Evolutionary conservation across 2,797 vertebrate species (phyloP), one percentile per base, ranked within the genome.

Genomic region (Pachyuromys duprasi): DNA sequence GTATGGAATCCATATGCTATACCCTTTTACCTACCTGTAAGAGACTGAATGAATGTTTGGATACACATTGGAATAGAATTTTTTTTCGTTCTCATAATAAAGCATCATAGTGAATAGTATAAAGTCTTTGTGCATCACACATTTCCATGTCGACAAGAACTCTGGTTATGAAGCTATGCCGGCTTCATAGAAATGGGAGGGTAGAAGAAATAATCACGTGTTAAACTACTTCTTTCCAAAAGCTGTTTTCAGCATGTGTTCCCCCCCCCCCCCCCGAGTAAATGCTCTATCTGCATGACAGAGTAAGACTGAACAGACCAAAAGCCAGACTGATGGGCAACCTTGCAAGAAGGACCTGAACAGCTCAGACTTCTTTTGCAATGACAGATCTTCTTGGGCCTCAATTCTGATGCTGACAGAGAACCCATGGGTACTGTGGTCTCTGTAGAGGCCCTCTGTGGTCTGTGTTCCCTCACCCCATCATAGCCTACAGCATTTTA

Each of bases 201-300:
- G 15, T 95, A 65, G 62, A 17, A 93, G 95, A 20, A 20, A 0
- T 39, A 74, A 11, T 96, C n/a, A 82, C 72, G 67, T 90, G 76
- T 79, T 82, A 42, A 81, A 39, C 6, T 8, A 57, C n/a, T 36
- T 76, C 7, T 94, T 95, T 28, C 22, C 2, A 62, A 67, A 82
- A 69, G 91, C 60, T 91, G 84, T 89, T 97, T 96, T 95, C 92
- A 97, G 69, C 24, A 0, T 93, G 91, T 28, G 9, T 17, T 24
- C 69, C 39, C 22, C 88, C 42, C 28, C 69, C 39, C 22, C 88
- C 42, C 28, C 62, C 12, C 14, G 89, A 7, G 78, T 83, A 79
- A 31, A 3, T 57, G 33, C 53, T 55, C 28, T 36, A 87, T 69
- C 62, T 55, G 26, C n/a, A 65, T 45, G 72, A 28, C 89, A 67